phyloP scores from a whole-genome alignment of 2,888 invertebrate genomes.

The Tholera decimalis region DNA sequence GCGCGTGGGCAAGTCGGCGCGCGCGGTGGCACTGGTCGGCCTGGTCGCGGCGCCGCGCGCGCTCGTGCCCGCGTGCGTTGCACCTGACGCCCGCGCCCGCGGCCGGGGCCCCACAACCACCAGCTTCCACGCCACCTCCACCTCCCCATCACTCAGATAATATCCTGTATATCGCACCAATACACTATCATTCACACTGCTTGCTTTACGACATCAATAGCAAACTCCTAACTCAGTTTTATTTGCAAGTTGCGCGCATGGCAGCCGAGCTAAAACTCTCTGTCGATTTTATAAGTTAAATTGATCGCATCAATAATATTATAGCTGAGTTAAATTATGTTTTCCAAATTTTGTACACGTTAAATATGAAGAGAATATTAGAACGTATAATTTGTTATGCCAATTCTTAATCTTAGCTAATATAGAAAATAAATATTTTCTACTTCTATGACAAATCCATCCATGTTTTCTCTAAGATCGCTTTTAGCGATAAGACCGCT shows the following conservation, averaged over 20 bases:
- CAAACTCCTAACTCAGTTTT: slow-evolving; percentile 6
- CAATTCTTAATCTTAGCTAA: neutral
- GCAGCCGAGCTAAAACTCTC: slow-evolving; percentile 13
- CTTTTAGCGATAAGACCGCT: too few relatives aligned
- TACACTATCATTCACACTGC: slow-evolving; percentile 65
- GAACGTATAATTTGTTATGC: neutral
- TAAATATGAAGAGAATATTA: neutral
- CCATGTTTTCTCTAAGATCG: too few relatives aligned
- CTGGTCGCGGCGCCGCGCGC: slow-evolving; percentile 72
- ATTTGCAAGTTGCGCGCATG: neutral
- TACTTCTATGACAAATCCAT: too few relatives aligned
- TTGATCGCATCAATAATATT: neutral
- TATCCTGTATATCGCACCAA: slow-evolving; percentile 67
- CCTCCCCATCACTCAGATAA: slow-evolving; percentile 70
- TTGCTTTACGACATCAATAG: slow-evolving; percentile 52
- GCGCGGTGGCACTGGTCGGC: slow-evolving; percentile 87
- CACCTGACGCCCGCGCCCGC: slow-evolving; percentile 83
- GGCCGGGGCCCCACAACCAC: slow-evolving; percentile 69
- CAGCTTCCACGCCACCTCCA: slow-evolving; percentile 73
- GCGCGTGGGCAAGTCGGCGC: slow-evolving; percentile 87
- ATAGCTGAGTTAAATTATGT: too few relatives aligned
- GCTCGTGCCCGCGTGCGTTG: slow-evolving; percentile 77
- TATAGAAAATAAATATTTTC: too few relatives aligned
- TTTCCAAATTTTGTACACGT: neutral
- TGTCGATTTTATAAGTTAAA: slow-evolving; percentile 5